Base-by-base conservation (phyloP, 2,888 invertebrate species). In the Micoletzkya japonica region DNA sequence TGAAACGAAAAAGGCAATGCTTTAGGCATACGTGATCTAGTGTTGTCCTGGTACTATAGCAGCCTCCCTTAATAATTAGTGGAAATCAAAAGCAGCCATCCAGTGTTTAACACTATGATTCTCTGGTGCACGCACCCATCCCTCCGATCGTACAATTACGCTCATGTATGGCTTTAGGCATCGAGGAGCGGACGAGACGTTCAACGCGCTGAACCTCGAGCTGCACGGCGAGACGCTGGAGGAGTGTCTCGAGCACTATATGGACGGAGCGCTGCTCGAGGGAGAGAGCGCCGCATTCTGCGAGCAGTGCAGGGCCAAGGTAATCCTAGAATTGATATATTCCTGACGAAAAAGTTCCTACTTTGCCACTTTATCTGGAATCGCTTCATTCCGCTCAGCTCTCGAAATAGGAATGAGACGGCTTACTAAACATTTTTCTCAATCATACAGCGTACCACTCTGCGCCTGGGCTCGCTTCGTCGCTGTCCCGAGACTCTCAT, bases 221-320 rank as follows among this genome's bases (percentile, higher is more conserved):
- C 50, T 76, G 34, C 72, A 73, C 49, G 76, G 76, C 14, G 71
- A 72, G 28, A 73, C 58, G 56, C 30, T 49, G 57, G 86, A 87
- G 74, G 88, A 88, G 73, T 87, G 88, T 1, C 80, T 89, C 37
- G 87, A 87, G 67, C 88, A 88, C 83, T 89, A 88, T 85, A 88
- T 89, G 2, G 88, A 88, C 73, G 88, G 88, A 20, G 89, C 89
- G 76, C 82, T 88, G 28, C 79, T 89, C 72, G 88, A 89, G 76
- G 89, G 88, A n/a, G 88, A 88, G 76, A 89, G 89, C 83, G 88
- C 89, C 7, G 89, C 88, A 79, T 87, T 86, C 75, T 89, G 89
- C 85, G 88, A 88, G 77, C 88, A 88, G 75, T 89, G 89, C 84
- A 86, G 86, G 39, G 86, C 87, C 73, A 88, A 89, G 87, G 88